Conservation (phyloP, 2,797 vertebrate species). For the Pangasius krempfi region DNA sequence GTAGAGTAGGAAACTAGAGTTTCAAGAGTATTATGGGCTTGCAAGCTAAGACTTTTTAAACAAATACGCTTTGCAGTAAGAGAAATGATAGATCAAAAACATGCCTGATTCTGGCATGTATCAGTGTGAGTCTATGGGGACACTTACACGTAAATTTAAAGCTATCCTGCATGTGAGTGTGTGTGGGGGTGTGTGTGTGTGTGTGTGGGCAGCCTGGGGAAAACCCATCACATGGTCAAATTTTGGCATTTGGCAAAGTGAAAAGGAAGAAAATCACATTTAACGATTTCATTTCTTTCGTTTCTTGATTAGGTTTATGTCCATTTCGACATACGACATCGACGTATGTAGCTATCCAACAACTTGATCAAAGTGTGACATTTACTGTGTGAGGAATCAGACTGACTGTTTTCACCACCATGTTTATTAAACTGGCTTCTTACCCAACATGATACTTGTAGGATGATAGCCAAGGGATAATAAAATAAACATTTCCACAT, state of each 20-base stretch:
- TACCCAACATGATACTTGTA: background rate
- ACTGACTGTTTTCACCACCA: background rate
- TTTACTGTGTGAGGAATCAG: background rate
- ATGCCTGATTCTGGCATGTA: background rate
- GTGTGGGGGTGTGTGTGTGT: background rate
- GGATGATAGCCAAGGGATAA: background rate
- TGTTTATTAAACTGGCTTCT: background rate
- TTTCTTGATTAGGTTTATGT: background rate
- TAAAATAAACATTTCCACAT: background rate
- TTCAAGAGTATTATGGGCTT: background rate
- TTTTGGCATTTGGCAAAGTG: background rate
- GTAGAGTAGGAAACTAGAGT: background rate
- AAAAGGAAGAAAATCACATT: background rate
- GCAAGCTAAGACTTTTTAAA: background rate
- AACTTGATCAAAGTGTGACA: background rate
- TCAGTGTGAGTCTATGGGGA: background rate
- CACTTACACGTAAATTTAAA: background rate
- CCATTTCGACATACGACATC: background rate
- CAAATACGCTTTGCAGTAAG: background rate
- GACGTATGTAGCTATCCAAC: background rate
- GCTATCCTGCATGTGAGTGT: background rate
- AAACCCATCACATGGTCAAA: background rate
- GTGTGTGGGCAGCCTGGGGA: background rate
- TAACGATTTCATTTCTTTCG: background rate
- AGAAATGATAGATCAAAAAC: background rate